These are phyloP conservation scores for Cheirogaleus medius DNA, from an alignment of 2,113 vertebrate genomes.

Conservation along the genomic window DNA sequence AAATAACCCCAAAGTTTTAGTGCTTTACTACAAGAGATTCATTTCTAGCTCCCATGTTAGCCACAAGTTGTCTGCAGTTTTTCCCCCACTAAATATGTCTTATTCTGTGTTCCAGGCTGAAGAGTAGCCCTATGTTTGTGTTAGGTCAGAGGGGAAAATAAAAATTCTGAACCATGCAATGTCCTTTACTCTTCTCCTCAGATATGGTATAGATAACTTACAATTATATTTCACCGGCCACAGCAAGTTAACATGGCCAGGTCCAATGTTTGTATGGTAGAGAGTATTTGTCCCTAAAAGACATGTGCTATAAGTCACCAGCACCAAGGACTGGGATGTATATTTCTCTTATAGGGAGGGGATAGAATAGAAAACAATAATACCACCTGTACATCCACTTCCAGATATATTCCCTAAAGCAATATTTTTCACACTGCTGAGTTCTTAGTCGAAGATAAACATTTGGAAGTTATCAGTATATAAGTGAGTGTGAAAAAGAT, in stretches of 20 bases:
- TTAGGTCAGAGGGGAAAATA: neutral
- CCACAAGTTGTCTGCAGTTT: neutral
- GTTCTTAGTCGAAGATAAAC: neutral
- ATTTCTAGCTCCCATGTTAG: neutral
- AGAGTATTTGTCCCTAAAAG: neutral
- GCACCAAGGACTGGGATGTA: neutral
- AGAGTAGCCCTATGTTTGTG: neutral
- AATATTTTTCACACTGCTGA: neutral
- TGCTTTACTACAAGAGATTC: neutral
- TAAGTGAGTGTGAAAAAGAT: neutral
- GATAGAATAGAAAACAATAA: neutral
- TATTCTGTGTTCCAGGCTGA: neutral
- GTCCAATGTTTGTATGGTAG: neutral
- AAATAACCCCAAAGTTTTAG: neutral
- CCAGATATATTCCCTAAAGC: neutral
- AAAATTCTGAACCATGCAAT: neutral
- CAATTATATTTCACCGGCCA: neutral
- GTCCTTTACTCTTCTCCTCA: neutral
- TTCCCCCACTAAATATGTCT: neutral
- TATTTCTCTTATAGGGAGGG: neutral
- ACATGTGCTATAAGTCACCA: neutral
- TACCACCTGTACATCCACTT: neutral
- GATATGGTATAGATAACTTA: neutral
- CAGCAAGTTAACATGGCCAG: neutral
- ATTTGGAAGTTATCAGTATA: neutral